Evolutionary conservation across 2,797 vertebrate genomes (phyloP).

Genomic region (Crocidura indochinensis): DNA sequence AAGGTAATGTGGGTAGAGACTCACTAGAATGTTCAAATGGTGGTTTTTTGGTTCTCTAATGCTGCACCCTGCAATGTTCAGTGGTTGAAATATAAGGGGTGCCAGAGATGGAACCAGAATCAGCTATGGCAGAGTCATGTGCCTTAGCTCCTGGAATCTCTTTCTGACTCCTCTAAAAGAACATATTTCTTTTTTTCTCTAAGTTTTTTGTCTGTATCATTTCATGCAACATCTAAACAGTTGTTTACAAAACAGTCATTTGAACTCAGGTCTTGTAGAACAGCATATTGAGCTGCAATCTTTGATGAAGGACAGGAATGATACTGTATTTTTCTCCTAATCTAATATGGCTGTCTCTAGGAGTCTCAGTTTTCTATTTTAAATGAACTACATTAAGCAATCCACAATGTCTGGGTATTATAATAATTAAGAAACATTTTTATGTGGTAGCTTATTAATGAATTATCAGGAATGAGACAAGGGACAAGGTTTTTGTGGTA

Average conservation of each 20-base stretch:
- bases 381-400: conserved; percentile 70
- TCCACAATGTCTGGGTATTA: conserved; percentile 64
- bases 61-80: no score
- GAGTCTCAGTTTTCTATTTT: conserved; percentile 55
- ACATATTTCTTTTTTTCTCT: conserved; percentile 24
- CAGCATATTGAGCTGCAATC: neutral
- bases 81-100: no score
- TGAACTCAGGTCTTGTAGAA: neutral
- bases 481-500: conserved; percentile 24
- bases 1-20: no score
- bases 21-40: no score
- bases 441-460: conserved; percentile 76
- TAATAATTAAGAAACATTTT: conserved; percentile 79
- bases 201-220: neutral
- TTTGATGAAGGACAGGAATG: neutral
- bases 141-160: no score
- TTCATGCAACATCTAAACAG: neutral
- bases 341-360: conserved; percentile 61
- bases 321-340: conserved; percentile 54
- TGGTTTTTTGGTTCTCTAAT: no score
- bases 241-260: conserved; percentile 1
- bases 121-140: no score
- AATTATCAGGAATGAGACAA: conserved; percentile 74
- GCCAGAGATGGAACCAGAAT: no score
- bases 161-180: neutral